A percentile compares a stretch with the other conserved stretches of the same genome.
phyloP scores from a whole-genome alignment of 2,113 vertebrate genomes.

The Anhinga rufa region DNA sequence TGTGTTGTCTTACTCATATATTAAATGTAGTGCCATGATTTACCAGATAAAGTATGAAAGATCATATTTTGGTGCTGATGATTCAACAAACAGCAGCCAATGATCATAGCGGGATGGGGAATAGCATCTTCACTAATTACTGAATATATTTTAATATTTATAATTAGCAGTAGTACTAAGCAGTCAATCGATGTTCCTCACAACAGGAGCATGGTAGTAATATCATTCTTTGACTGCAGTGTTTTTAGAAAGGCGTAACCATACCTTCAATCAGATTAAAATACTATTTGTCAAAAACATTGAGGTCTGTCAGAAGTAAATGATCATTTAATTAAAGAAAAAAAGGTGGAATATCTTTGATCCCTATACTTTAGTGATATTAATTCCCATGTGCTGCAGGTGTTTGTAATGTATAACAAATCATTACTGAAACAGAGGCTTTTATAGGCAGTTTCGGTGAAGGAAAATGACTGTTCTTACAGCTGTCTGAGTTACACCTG shows the following conservation, averaged over 20 bases:
- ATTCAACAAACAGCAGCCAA: slow-evolving; percentile 2
- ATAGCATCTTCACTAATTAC: slow-evolving; percentile 48
- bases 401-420: slow-evolving; percentile 53
- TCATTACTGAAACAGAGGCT: slow-evolving; percentile 37
- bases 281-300: slow-evolving; percentile 66
- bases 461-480: slow-evolving; percentile 49
- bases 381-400: slow-evolving; percentile 56
- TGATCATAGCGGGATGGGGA: neutral
- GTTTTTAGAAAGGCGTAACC: slow-evolving; percentile 65
- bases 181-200: slow-evolving; percentile 38
- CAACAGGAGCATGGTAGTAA: slow-evolving; percentile 37
- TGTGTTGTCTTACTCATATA: neutral
- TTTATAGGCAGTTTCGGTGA: slow-evolving; percentile 20
- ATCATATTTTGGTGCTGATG: neutral
- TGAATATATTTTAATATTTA: slow-evolving; percentile 44
- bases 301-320: slow-evolving; percentile 63
- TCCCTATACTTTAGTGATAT: slow-evolving; percentile 62
- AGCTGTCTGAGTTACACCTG: slow-evolving; percentile 50
- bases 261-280: slow-evolving; percentile 68
- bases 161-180: slow-evolving; percentile 47
- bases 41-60: neutral
- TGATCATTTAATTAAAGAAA: slow-evolving; percentile 55
- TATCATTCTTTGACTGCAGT: slow-evolving; percentile 53
- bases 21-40: neutral
- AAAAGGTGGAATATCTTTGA: slow-evolving; percentile 62